Base-by-base conservation (phyloP, 2,113 vertebrate genomes). In the Gadus macrocephalus region DNA sequence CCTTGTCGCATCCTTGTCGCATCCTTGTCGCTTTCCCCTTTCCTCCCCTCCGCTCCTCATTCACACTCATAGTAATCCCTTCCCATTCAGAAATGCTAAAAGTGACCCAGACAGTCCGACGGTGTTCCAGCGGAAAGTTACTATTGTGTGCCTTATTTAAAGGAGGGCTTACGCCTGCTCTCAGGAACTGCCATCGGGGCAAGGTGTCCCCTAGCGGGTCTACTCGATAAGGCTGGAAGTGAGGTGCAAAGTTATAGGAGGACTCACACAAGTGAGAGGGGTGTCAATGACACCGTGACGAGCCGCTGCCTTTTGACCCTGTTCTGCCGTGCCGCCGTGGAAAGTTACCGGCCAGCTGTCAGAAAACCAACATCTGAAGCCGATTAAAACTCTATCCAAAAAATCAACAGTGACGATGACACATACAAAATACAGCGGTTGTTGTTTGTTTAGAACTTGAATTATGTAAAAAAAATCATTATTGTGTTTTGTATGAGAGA, bases 51-150 rank as follows among this genome's bases (percentile, higher is more conserved):
- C 22, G 70, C 76, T 64, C 49, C 53, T 80, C 67, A 59, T 70
- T 71, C 80, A 88, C 88, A 88, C 87, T 86, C 78, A 59, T 38
- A 20, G 0, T 88, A 90, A 92, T 89, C 88, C 88, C 58, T 78
- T 86, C n/a, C 84, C 42, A 49, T 49, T 49, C 72, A 35, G 80
- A 75, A 87, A 80, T 25, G 69, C 85, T 85, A 88, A 89, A 88
- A 84, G 1, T 86, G 73, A 82, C 81, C 80, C 72, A 49, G 73
- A 69, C 64, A 78, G 71, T 55, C 20, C 17, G 77, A 71, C 64
- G 68, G 83, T 62, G 76, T 70, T 58, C 20, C 17, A 76, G 72
- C 64, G 68, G 83, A 76, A 72, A 70, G 64, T 81, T 85, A 83
- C 60, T 72, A 74, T 84, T 75, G 77, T 77, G 75, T 58, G 15